A percentile compares a stretch with the other conserved stretches of the same genome.
Conservation (phyloP, 2,797 vertebrate genomes). For the Melopsittacus undulatus region DNA sequence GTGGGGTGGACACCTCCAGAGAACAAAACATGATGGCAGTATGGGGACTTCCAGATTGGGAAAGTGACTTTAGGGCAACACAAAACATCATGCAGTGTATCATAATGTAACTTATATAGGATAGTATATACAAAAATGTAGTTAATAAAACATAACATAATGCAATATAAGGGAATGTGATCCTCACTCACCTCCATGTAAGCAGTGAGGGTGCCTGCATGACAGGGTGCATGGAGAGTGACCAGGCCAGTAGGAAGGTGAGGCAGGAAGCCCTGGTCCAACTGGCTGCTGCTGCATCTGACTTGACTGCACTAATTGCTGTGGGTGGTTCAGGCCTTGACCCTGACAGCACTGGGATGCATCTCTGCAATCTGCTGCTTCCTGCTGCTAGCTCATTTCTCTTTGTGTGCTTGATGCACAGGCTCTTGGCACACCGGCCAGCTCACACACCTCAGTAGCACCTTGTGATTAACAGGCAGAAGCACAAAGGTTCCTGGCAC, state of each 20-base stretch:
- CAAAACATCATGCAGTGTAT: not conserved
- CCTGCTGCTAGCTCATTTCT: slow-evolving; percentile 59
- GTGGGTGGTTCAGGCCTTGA: slow-evolving; percentile 50
- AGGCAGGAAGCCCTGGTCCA: not conserved
- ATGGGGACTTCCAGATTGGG: not conserved
- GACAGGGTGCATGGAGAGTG: not conserved
- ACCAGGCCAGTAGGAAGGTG: not conserved
- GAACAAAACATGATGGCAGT: not conserved
- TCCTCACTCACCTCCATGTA: not conserved
- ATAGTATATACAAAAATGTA: not conserved
- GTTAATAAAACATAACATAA: not conserved
- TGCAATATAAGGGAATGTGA: not conserved
- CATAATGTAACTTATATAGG: not conserved
- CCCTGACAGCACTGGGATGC: slow-evolving; percentile 38
- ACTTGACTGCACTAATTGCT: slow-evolving; percentile 52
- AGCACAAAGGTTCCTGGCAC: slow-evolving; percentile 35
- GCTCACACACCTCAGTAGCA: slow-evolving; percentile 55
- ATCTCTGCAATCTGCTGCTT: slow-evolving; percentile 60
- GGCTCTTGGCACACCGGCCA: slow-evolving; percentile 14
- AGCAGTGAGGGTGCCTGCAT: not conserved
- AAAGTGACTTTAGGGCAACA: not conserved
- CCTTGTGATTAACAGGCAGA: slow-evolving; percentile 65
- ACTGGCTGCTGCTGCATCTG: not conserved
- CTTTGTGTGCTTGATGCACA: slow-evolving; percentile 38
- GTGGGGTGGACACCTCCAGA: not conserved